phyloP scores from a whole-genome alignment of 2,113 vertebrate species.

The Salvelinus alpinus region DNA sequence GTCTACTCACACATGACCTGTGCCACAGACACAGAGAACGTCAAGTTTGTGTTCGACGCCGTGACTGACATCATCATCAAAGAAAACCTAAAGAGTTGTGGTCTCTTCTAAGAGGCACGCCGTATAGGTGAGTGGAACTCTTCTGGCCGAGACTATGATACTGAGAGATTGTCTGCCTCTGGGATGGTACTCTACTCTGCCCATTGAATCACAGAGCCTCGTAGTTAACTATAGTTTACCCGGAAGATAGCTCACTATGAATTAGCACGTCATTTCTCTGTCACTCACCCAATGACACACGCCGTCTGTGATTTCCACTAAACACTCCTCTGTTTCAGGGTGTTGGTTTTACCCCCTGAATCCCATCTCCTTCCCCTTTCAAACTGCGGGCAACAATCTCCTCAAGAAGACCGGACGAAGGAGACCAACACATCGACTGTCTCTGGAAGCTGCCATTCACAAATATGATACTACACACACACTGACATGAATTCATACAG shows the following conservation, averaged over 20 bases:
- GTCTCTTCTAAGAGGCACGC: conserved; percentile 83
- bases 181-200: no score
- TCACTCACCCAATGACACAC: no score
- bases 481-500: no score
- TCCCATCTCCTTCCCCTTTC: conserved; percentile 14
- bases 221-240: no score
- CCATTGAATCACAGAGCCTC: no score
- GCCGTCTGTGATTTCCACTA: no score
- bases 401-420: conserved; percentile 2
- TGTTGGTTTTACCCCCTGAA: conserved; percentile 14
- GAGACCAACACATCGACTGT: conserved; percentile 38
- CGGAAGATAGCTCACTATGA: no score
- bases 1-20: conserved; percentile 99
- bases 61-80: conserved; percentile 99
- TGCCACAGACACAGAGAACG: conserved; percentile 96
- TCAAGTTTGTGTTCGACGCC: conserved; percentile 97
- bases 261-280: no score
- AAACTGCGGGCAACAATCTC: conserved; percentile 8
- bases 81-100: conserved; percentile 97
- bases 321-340: conserved; percentile 35
- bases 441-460: conserved; percentile 15
- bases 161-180: no score
- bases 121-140: conserved; percentile 33
- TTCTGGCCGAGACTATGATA: background rate
- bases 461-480: conserved; percentile 19